A percentile compares a stretch with the other conserved stretches of the same genome.
phyloP scores from a whole-genome alignment of 2,888 invertebrate species.

The Dicycla oo region DNA sequence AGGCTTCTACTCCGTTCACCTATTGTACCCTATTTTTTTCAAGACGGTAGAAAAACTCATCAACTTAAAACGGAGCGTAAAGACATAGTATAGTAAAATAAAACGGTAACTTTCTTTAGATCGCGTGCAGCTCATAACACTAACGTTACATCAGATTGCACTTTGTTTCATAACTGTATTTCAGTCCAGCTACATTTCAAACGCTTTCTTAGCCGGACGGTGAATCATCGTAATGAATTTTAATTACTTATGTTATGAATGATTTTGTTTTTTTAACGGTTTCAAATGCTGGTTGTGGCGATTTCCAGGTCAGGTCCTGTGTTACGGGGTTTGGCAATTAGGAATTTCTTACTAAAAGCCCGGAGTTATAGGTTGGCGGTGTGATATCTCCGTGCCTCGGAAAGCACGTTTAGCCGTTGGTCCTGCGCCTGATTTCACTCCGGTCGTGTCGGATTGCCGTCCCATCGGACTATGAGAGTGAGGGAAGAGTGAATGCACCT shows the following conservation, averaged over 20 bases:
- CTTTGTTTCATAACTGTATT: constrained; percentile 45
- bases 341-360: neutral
- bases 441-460: too few species aligned
- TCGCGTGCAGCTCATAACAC: constrained; percentile 55
- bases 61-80: constrained; percentile 29
- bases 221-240: constrained; percentile 25
- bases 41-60: too few species aligned
- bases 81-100: constrained; percentile 45
- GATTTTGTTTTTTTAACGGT: neutral
- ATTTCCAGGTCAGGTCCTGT: neutral
- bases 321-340: neutral
- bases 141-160: constrained; percentile 40
- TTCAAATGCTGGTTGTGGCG: neutral
- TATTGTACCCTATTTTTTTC: too few species aligned
- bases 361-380: too few species aligned
- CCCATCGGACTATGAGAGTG: too few species aligned
- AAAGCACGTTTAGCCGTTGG: too few species aligned
- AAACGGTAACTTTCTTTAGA: constrained; percentile 57
- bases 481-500: too few species aligned
- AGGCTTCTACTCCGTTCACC: too few species aligned
- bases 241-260: neutral
- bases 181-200: constrained; percentile 39
- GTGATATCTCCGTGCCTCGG: too few species aligned
- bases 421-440: too few species aligned
- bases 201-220: constrained; percentile 49